These are phyloP conservation scores for Caenorhabditis inopinata DNA, from an alignment of 1,140 invertebrate genomes.

Conservation along the genomic window DNA sequence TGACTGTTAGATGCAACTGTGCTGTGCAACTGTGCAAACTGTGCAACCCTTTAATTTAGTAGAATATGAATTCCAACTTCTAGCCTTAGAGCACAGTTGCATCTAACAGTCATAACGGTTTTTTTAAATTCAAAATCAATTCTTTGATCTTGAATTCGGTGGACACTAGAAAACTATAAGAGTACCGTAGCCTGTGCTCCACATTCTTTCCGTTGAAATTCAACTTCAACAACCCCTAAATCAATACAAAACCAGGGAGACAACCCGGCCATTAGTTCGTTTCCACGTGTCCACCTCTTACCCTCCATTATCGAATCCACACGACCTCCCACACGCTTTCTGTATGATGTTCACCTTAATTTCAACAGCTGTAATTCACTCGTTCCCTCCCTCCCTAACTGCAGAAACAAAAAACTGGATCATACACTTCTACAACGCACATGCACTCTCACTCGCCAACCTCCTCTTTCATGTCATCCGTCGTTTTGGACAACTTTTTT, in stretches of 20 bases:
- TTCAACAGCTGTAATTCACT: conserved; percentile 23
- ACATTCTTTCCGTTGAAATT: too few species aligned
- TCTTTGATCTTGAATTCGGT: too few species aligned
- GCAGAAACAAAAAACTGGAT: not conserved
- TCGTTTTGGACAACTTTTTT: too few species aligned
- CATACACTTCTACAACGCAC: not conserved
- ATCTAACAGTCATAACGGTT: too few species aligned
- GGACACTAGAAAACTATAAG: too few species aligned
- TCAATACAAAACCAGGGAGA: not conserved
- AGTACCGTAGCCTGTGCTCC: too few species aligned
- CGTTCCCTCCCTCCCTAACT: not conserved
- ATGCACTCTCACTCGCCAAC: not conserved
- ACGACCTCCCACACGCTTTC: not conserved
- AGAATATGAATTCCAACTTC: too few species aligned
- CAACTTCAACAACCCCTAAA: not conserved
- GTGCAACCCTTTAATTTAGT: too few species aligned
- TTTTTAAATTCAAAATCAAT: too few species aligned
- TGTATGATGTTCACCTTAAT: conserved; percentile 28
- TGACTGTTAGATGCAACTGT: too few species aligned
- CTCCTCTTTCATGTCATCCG: conserved; percentile 8
- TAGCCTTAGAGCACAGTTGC: too few species aligned
- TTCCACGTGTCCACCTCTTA: not conserved
- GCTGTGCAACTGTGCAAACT: too few species aligned
- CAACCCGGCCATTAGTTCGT: not conserved
- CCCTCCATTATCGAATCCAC: not conserved